These are phyloP conservation scores for Pristionchus japonicus DNA, from an alignment of 2,888 invertebrate genomes.

Conservation along the genomic window DNA sequence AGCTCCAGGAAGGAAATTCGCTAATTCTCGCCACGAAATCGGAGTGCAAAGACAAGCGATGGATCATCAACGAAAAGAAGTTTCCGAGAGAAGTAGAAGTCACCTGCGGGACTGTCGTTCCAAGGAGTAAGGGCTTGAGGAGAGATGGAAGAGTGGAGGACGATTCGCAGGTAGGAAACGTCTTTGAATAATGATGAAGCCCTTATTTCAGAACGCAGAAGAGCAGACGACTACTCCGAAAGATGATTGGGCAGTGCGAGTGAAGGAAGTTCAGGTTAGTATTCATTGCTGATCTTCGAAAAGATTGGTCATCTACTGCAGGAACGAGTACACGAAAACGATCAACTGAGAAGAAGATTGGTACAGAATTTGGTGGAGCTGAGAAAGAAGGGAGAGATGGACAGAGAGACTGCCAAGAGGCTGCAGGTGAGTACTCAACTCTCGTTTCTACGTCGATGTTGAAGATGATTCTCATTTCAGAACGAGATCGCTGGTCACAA, in stretches of 20 bases:
- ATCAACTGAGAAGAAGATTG: background rate
- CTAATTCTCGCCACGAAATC: conserved; percentile 7
- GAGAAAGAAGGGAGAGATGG: background rate
- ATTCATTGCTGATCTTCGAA: too few relatives aligned
- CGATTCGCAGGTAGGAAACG: background rate
- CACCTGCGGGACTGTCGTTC: conserved; percentile 20
- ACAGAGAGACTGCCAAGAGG: background rate
- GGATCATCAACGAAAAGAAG: background rate
- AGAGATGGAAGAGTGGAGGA: background rate
- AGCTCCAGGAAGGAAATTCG: background rate
- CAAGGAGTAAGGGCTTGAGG: background rate
- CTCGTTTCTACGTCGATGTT: too few relatives aligned
- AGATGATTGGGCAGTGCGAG: background rate
- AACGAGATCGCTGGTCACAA: background rate
- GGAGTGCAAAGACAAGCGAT: conserved; percentile 15
- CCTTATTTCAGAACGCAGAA: background rate
- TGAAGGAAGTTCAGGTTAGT: conserved; percentile 1
- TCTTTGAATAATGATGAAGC: background rate
- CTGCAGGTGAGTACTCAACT: background rate
- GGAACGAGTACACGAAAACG: background rate
- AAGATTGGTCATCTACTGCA: background rate
- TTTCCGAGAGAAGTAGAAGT: background rate
- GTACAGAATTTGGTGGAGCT: background rate
- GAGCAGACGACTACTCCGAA: background rate
- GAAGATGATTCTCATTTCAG: background rate